These are phyloP conservation scores for Rhadina sibilatrix DNA, from an alignment of 2,113 vertebrate genomes.

Conservation along the genomic window DNA sequence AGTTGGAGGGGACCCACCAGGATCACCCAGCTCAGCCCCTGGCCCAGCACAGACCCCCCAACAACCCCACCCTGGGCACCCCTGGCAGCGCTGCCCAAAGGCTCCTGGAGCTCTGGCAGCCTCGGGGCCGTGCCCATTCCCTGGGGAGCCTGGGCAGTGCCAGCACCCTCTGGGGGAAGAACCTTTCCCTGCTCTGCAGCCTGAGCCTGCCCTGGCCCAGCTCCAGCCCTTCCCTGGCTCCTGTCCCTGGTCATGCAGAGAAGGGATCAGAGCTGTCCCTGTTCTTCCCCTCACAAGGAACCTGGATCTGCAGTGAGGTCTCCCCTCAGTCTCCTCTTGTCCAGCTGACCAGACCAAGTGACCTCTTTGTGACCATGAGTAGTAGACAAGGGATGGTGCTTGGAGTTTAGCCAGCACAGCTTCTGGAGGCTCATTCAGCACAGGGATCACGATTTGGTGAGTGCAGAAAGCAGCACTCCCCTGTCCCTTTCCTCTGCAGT, in stretches of 20 bases:
- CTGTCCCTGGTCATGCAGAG: background rate
- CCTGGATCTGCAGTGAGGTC: background rate
- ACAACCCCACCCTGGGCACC: background rate
- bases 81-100: background rate
- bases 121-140: background rate
- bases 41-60: background rate
- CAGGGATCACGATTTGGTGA: accelerated
- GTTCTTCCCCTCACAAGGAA: background rate
- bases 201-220: background rate
- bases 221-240: accelerated
- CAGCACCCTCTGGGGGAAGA: background rate
- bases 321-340: background rate
- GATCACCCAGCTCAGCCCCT: accelerated
- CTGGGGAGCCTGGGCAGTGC: background rate
- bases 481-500: background rate
- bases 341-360: background rate
- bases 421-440: background rate
- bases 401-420: background rate
- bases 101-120: background rate
- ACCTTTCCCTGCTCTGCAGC: background rate
- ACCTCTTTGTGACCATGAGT: background rate
- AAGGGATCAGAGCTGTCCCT: background rate
- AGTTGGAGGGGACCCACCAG: accelerated
- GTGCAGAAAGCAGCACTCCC: no score
- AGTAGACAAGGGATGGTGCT: background rate